Evolutionary conservation across 2,113 vertebrate species (phyloP).

Genomic region (Ciconia boyciana): DNA sequence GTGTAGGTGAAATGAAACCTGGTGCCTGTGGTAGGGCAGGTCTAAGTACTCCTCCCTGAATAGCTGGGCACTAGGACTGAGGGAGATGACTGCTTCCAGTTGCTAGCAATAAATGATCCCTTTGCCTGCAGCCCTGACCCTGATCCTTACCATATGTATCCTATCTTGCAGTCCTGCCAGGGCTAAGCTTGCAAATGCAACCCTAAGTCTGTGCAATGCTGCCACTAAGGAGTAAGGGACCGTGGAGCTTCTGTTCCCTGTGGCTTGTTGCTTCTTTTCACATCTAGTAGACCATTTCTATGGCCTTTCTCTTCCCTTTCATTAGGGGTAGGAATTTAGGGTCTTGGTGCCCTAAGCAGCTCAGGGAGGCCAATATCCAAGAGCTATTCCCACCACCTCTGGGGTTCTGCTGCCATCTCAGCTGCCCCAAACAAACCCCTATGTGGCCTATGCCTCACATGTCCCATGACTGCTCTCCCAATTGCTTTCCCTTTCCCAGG

Average conservation of each 20-base stretch:
- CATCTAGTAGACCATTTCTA: background rate
- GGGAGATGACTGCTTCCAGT: background rate
- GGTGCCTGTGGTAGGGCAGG: background rate
- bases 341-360: background rate
- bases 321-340: background rate
- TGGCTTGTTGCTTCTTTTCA: background rate
- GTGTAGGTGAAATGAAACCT: background rate
- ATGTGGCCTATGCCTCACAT: accelerated
- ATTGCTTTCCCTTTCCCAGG: background rate
- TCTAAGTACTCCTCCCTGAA: background rate
- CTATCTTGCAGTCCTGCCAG: background rate
- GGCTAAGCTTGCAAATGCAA: background rate
- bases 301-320: background rate
- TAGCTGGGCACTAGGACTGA: background rate
- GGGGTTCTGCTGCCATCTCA: background rate
- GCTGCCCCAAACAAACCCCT: background rate
- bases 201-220: background rate
- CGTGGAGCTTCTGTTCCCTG: background rate
- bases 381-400: background rate
- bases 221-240: background rate
- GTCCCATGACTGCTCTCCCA: background rate
- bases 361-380: background rate
- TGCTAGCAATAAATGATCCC: background rate
- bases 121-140: background rate
- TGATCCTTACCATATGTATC: background rate